A percentile compares a stretch with the other conserved stretches of the same genome.
Evolutionary conservation across 2,113 vertebrate species (phyloP).

Genomic region (Coryphaenoides rupestris): DNA sequence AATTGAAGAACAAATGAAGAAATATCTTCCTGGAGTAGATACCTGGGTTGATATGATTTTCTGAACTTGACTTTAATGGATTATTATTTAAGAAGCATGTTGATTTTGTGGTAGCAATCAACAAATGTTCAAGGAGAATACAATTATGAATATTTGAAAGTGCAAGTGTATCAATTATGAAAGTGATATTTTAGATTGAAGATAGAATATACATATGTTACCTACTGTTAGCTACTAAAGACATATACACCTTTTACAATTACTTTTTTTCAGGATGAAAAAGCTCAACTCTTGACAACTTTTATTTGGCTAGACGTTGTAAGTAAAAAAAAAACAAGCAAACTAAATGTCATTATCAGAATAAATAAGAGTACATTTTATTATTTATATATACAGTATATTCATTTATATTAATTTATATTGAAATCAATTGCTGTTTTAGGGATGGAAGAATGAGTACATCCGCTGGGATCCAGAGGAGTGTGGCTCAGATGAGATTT

Average conservation of each 20-base stretch:
- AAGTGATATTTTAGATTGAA: no score
- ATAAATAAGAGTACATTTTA: neutral
- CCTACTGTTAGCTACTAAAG: no score
- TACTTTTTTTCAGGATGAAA: conserved; percentile 60
- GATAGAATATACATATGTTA: no score
- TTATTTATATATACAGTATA: no score
- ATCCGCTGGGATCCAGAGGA: conserved; percentile 61
- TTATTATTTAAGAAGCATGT: no score
- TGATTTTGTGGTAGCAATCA: no score
- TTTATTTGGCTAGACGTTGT: conserved; percentile 64
- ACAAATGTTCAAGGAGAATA: no score
- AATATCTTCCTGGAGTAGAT: neutral
- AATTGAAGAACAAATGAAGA: neutral
- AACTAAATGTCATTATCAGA: neutral
- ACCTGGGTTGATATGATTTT: no score
- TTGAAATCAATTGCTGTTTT: conserved; percentile 13
- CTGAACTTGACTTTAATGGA: no score
- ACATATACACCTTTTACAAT: neutral
- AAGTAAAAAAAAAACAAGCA: conserved; percentile 15
- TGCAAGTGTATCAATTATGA: no score
- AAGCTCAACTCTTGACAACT: conserved; percentile 59
- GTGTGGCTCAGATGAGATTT: conserved; percentile 52
- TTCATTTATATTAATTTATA: neutral
- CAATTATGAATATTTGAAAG: no score
- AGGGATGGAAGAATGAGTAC: conserved; percentile 65